Evolutionary conservation across 2,888 invertebrate species (phyloP), one percentile per base, ranked within the genome.

Genomic region (Meloe dianella): DNA sequence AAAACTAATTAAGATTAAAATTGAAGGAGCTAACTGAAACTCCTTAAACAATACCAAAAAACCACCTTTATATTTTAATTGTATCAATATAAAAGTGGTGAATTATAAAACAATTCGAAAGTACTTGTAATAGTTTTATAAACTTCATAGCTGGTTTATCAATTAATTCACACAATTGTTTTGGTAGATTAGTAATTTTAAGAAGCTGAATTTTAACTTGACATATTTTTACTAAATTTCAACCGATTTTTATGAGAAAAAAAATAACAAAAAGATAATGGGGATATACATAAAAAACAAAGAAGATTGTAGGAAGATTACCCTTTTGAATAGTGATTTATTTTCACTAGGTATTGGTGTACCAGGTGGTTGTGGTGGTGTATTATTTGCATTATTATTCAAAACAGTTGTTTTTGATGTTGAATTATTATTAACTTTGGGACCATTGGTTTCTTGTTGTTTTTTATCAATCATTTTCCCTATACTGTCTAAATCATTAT

Each of bases 401-500:
- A 84, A 83, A 74, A 85, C 81, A 61, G 84, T 82, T 73, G 77
- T 80, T 79, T 80, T 80, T 64, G 77, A 78, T 54, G 77, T 71
- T 14, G 80, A 76, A 67, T 78, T 76, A 65, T 81, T 82, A 63
- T 82, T 83, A 63, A 82, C 81, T 71, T 81, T 82, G 27, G 83
- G 82, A 54, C 83, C 82, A 67, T 83, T 83, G 6, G 78, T 75
- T 70, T 81, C 82, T 7, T 72, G 63, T 60, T 65, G 71, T 78
- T 80, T 77, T 74, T 81, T 82, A 77, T 81, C 81, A 66, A 80
- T 80, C 22, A 79, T 80, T 68, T 81, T 82, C 78, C 87, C 88
- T 77, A 89, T 77, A 73, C 87, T 87, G 74, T 89, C 89, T 74
- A 89, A 82, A 75, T 89, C 89, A 14, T 87, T 84, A 72, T 88